phyloP scores from a whole-genome alignment of 2,888 invertebrate species.

The Cistogaster globosa region DNA sequence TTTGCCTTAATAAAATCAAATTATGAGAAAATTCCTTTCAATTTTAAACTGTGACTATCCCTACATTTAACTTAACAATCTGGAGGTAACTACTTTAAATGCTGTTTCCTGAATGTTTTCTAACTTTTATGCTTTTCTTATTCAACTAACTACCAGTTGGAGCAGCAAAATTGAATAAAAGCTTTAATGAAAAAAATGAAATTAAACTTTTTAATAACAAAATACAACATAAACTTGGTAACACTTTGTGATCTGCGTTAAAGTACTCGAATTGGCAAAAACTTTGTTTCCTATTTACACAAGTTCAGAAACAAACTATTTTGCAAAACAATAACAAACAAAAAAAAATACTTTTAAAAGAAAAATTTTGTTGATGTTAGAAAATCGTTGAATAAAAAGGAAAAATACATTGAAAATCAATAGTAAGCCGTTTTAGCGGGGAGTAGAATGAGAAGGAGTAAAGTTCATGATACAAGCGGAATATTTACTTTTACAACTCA shows the following conservation, averaged over 20 bases:
- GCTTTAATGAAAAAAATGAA: conserved; percentile 9
- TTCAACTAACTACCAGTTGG: background rate
- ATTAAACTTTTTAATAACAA: conserved; percentile 53
- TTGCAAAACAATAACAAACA: background rate
- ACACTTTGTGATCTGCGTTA: conserved; percentile 39
- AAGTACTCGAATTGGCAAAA: conserved; percentile 18
- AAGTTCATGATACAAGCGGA: too few relatives aligned
- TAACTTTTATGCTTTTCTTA: conserved; percentile 16
- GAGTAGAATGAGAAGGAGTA: too few relatives aligned
- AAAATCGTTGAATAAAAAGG: background rate
- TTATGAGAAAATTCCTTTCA: too few relatives aligned
- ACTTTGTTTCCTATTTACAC: conserved; percentile 19
- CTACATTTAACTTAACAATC: background rate
- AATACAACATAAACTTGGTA: conserved; percentile 56
- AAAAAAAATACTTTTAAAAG: background rate
- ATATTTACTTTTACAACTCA: too few relatives aligned
- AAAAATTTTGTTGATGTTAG: conserved; percentile 19
- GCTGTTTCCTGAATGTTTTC: conserved; percentile 5
- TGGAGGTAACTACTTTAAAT: conserved; percentile 12
- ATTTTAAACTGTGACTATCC: conserved; percentile 6
- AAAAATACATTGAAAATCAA: background rate
- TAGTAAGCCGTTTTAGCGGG: background rate
- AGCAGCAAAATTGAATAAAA: conserved; percentile 46
- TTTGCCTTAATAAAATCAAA: too few relatives aligned
- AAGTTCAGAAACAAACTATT: conserved; percentile 2